phyloP scores from a whole-genome alignment of 2,113 vertebrate genomes.

The Penelope pileata region DNA sequence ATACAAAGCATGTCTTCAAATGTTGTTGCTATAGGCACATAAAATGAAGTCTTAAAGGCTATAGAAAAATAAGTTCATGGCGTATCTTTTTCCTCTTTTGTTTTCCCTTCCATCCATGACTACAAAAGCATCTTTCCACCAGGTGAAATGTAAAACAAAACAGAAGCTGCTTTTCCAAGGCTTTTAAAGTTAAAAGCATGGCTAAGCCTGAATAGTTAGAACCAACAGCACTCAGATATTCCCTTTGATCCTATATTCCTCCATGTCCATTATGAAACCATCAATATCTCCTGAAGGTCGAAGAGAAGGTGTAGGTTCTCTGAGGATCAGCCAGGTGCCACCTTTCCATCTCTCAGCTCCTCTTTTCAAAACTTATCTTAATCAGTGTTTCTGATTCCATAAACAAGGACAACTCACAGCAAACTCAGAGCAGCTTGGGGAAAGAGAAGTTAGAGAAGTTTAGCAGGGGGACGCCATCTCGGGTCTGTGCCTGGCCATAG shows the following conservation, averaged over 20 bases:
- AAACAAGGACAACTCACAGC: not conserved
- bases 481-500: not conserved
- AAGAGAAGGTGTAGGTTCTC: slow-evolving; percentile 34
- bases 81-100: not conserved
- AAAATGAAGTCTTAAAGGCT: not conserved
- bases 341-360: not conserved
- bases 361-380: not conserved
- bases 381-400: slow-evolving; percentile 9
- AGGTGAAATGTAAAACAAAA: slow-evolving; percentile 54
- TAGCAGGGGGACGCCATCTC: not conserved
- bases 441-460: not conserved
- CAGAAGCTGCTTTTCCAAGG: slow-evolving; percentile 54
- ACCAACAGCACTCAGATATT: slow-evolving; percentile 41
- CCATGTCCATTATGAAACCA: slow-evolving; percentile 41
- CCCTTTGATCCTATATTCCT: slow-evolving; percentile 62
- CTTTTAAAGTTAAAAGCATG: slow-evolving; percentile 72
- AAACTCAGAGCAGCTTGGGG: not conserved
- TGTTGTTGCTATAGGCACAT: not conserved
- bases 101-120: not conserved
- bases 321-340: not conserved
- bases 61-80: not conserved
- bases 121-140: not conserved
- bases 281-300: not conserved
- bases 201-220: slow-evolving; percentile 54
- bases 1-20: not conserved